phyloP scores from a whole-genome alignment of 2,113 vertebrate species.

The Mastomys coucha region DNA sequence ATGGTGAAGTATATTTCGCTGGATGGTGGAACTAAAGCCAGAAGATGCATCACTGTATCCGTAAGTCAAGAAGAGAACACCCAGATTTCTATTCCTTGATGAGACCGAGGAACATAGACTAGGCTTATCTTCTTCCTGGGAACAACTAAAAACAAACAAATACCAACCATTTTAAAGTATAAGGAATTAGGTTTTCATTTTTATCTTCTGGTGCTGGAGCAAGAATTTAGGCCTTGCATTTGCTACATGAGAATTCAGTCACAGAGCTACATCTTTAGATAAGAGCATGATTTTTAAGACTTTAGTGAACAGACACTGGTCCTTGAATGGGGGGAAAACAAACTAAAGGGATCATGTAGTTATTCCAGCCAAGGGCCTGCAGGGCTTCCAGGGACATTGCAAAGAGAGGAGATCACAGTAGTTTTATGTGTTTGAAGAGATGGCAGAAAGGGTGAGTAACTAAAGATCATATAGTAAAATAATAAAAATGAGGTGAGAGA shows the following conservation, averaged over 20 bases:
- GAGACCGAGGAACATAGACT: not conserved
- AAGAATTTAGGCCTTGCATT: not conserved
- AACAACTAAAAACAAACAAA: not conserved
- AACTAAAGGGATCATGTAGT: not conserved
- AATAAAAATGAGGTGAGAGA: accelerated
- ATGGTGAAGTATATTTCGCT: not conserved
- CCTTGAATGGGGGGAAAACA: not conserved
- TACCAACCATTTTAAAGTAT: not conserved
- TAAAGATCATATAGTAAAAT: not conserved
- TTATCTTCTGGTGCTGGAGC: not conserved
- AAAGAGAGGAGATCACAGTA: not conserved
- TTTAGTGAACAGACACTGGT: not conserved
- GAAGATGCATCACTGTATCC: not conserved
- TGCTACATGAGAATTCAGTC: not conserved
- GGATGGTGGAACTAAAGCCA: not conserved
- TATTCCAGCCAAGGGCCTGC: not conserved
- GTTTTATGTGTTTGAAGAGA: not conserved
- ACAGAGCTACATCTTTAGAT: not conserved
- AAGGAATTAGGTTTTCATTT: not conserved
- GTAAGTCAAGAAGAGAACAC: not conserved
- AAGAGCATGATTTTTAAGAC: not conserved
- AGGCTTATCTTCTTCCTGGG: not conserved
- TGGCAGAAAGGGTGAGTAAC: not conserved
- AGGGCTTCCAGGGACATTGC: not conserved
- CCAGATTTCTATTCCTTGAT: not conserved